Evolutionary conservation across 2,797 vertebrate species (phyloP).

Genomic region (Myiotriccus ornatus): DNA sequence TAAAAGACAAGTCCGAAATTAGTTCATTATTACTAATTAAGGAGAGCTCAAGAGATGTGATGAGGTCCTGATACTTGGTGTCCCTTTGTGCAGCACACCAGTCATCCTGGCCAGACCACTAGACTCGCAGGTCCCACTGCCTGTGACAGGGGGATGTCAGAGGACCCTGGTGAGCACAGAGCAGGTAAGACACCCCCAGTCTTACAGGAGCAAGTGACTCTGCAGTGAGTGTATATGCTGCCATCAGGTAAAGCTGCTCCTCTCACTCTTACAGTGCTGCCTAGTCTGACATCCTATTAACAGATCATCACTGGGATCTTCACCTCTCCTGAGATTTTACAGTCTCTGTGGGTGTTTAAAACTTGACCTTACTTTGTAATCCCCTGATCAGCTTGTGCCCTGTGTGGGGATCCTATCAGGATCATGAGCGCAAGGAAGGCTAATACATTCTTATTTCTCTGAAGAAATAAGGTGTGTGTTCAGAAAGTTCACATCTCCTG

Average conservation of each 20-base stretch:
- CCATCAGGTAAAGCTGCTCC: not conserved
- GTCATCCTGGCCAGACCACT: not conserved
- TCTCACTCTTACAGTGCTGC: not conserved
- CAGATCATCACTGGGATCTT: not conserved
- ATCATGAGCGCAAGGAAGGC: not conserved
- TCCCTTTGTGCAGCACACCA: not conserved
- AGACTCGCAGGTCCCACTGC: accelerated
- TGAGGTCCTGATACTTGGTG: not conserved
- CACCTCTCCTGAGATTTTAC: not conserved
- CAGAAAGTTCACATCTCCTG: not conserved
- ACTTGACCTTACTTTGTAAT: not conserved
- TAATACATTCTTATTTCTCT: not conserved
- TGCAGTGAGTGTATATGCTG: not conserved
- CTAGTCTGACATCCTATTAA: not conserved
- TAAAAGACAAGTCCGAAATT: not conserved
- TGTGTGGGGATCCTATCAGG: not conserved
- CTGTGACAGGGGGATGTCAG: not conserved
- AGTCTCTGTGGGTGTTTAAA: not conserved
- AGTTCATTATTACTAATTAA: not conserved
- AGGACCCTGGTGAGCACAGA: not conserved
- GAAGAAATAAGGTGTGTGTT: not conserved
- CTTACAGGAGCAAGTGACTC: not conserved
- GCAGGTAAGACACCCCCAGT: not conserved
- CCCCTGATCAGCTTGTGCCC: not conserved
- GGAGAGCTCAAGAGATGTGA: not conserved